Evolutionary conservation across 2,113 vertebrate genomes (phyloP), one percentile per base, ranked within the genome.

Genomic region (Mormyrus iriodes): DNA sequence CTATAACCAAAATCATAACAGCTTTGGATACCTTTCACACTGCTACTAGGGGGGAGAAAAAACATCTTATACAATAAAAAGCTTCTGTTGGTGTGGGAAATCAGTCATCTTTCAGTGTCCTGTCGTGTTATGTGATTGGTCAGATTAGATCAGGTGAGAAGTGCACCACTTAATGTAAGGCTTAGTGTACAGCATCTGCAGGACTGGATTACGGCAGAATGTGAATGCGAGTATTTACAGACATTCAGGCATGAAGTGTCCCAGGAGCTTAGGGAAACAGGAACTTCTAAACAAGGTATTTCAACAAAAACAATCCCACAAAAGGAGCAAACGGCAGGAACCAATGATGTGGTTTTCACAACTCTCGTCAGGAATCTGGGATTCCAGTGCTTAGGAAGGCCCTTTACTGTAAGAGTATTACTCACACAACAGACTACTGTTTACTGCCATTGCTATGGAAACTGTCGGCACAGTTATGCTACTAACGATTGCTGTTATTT

Each of bases 381-480:
- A 88, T 90, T 89, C 88, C 91, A 88, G 21, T 79, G 87, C 31
- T 42, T 90, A 91, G 92, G 91, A 87, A 53, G 9, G 39, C 79
- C 61, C 51, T 52, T 46, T 65, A 88, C 91, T 79, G 65, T 65
- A 2, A 53, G 5, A 88, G 86, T 90, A 83, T 90, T 76, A 76
- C 61, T 91, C 84, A 90, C 42, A 58, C 76, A 44, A 90, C 90
- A 90, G 91, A 27, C 13, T 9, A 58, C 52, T 93, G 92, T 94
- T 94, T 94, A 90, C 89, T 10, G 27, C 88, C 6, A 93, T 95
- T 93, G 90, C 93, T 93, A 93, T 76, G 92, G 93, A 93, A 53
- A 92, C 94, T 91, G 91, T 93, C 93, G 2, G 58, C 42, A 53
- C 58, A 87, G 24, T 84, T 91, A 21, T 85, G 21, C 73, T 85